Conservation (phyloP, 2,888 invertebrate genomes). For the Lottia scabra region DNA sequence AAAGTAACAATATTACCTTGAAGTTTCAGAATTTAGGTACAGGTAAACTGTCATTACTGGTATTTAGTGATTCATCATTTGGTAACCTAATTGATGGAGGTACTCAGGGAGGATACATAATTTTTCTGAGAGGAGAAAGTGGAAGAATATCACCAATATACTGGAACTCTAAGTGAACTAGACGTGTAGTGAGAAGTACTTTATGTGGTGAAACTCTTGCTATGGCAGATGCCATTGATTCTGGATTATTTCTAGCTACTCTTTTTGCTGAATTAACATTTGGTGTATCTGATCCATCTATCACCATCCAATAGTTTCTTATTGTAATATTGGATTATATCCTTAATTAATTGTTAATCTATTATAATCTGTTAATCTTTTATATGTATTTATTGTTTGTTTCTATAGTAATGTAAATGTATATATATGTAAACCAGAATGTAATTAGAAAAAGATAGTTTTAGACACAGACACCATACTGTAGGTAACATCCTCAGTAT, state of each 20-base stretch:
- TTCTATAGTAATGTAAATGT: too few species aligned
- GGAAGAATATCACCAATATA: neutral
- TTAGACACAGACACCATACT: too few species aligned
- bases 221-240: slow-evolving; percentile 6
- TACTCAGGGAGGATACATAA: neutral
- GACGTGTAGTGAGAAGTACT: slow-evolving; percentile 2
- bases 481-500: too few species aligned
- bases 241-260: neutral
- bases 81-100: neutral
- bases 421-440: too few species aligned
- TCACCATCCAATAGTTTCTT: too few species aligned
- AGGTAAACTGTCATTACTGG: neutral
- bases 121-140: neutral
- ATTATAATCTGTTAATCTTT: too few species aligned
- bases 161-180: neutral
- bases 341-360: too few species aligned
- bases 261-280: neutral
- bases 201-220: slow-evolving; percentile 1
- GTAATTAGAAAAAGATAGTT: too few species aligned
- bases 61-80: neutral
- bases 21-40: neutral
- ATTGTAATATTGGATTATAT: too few species aligned
- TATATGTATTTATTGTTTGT: too few species aligned
- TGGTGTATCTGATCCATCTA: too few species aligned
- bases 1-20: neutral